Percentiles rank a stretch among this genome's conserved stretches.
These are phyloP conservation scores for Heliconius hermathena DNA, from an alignment of 1,140 invertebrate species.

Conservation along the genomic window DNA sequence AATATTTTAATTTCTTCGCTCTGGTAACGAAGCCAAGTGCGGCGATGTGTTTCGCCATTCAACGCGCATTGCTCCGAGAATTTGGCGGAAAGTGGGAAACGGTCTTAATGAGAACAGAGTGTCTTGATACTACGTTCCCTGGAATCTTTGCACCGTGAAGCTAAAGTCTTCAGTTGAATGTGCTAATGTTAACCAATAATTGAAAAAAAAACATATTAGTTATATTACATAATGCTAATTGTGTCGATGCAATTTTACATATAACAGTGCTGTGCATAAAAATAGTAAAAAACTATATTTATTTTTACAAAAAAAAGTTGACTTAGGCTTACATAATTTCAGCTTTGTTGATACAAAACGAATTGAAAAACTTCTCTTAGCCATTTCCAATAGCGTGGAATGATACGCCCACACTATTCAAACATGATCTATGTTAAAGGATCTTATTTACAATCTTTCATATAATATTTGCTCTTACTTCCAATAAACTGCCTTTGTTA, in stretches of 20 bases:
- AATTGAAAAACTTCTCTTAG: slow-evolving; percentile 12
- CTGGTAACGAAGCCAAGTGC: too few species aligned
- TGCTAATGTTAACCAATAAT: too few species aligned
- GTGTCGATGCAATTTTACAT: not conserved
- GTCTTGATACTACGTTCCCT: too few species aligned
- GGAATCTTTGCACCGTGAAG: too few species aligned
- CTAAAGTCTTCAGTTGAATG: too few species aligned
- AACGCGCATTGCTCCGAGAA: too few species aligned
- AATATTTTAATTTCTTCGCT: too few species aligned
- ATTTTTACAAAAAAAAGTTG: not conserved
- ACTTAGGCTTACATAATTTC: not conserved
- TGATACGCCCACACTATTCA: slow-evolving; percentile 26
- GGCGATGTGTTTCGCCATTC: too few species aligned
- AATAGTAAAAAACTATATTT: not conserved
- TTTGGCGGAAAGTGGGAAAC: too few species aligned
- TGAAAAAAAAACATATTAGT: too few species aligned
- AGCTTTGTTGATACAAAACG: not conserved
- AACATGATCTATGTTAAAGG: slow-evolving; percentile 27
- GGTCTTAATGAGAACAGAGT: too few species aligned
- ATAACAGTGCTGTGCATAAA: not conserved
- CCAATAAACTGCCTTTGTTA: slow-evolving; percentile 29
- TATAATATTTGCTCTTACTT: slow-evolving; percentile 18
- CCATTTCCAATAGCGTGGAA: slow-evolving; percentile 15
- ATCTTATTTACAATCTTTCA: slow-evolving; percentile 29
- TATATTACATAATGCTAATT: too few species aligned